Evolutionary conservation across 2,797 vertebrate species (phyloP), one percentile per base, ranked within the genome.

Genomic region (Buphagus erythrorhynchus): DNA sequence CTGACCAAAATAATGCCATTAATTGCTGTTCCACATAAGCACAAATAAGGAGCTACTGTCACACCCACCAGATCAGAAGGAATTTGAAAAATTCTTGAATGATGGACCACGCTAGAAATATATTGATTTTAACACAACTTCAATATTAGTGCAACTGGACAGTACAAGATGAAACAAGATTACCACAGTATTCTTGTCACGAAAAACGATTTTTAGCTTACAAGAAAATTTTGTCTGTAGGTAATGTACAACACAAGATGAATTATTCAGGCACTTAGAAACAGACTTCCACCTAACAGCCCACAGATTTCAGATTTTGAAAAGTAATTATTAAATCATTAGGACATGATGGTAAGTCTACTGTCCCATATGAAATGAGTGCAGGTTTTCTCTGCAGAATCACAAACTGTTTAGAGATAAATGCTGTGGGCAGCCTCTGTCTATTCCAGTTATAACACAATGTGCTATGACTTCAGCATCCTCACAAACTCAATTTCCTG

Each of bases 281-380:
- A 62, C 7, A 76, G 28, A 29, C 38, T 91, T 62, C 55, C 59
- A 79, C 66, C 55, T 59, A 82, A 71, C 19, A 83, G 33, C 45
- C 78, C 43, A 66, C 1, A 0, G 49, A 29, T 86, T n/a, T 38
- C 73, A 90, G 63, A 88, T 88, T 86, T 78, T 77, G 71, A 77
- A 62, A 95, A 76, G 57, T 33, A 94, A 90, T 94, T 91, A 90
- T 74, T 84, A 94, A 94, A 81, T 80, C 85, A 93, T 91, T 83
- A 91, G 69, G 54, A 76, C 55, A 69, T 5, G 51, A 86, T 24
- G 62, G 57, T 38, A 76, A 76, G 48, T 28, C 63, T 21, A 17
- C 10, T 72, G 57, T 71, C 38, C 51, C 49, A 49, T 11, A 62
- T 26, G 59, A 84, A 88, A 72, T 9, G 42, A 92, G 13, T 11